A percentile compares a stretch with the other conserved stretches of the same genome.
Conservation (phyloP, 2,888 invertebrate genomes). For the Leucozona laternaria region DNA sequence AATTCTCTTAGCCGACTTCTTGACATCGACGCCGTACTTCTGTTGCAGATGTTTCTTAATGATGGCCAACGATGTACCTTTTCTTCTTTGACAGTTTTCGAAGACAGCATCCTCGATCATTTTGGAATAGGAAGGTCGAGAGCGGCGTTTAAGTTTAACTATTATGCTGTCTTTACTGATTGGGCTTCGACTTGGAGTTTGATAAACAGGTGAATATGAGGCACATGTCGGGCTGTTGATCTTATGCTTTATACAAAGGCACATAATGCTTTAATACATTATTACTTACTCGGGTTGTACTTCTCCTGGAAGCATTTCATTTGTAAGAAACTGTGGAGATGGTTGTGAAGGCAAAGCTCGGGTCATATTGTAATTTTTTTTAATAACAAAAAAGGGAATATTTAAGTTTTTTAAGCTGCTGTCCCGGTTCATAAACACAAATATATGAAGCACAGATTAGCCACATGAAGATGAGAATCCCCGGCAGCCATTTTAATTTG, state of each 20-base stretch:
- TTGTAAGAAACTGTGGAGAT: neutral
- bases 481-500: too few species aligned
- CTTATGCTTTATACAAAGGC: neutral
- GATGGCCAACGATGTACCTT: constrained; percentile 35
- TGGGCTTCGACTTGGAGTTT: neutral
- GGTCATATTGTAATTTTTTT: neutral
- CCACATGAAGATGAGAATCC: too few species aligned
- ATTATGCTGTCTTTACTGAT: neutral
- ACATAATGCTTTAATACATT: too few species aligned
- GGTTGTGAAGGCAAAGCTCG: too few species aligned
- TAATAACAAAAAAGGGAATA: neutral
- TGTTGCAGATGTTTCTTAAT: constrained; percentile 38
- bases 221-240: neutral
- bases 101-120: constrained; percentile 55
- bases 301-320: neutral
- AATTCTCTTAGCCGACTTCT: constrained; percentile 34
- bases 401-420: neutral
- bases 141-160: neutral
- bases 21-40: constrained; percentile 23
- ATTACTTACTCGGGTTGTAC: neutral
- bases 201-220: neutral
- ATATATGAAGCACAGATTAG: too few species aligned
- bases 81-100: neutral
- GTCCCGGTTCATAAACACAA: neutral
- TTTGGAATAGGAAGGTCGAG: neutral